Conservation (phyloP, 2,888 invertebrate species). For the Tiphia femorata region DNA sequence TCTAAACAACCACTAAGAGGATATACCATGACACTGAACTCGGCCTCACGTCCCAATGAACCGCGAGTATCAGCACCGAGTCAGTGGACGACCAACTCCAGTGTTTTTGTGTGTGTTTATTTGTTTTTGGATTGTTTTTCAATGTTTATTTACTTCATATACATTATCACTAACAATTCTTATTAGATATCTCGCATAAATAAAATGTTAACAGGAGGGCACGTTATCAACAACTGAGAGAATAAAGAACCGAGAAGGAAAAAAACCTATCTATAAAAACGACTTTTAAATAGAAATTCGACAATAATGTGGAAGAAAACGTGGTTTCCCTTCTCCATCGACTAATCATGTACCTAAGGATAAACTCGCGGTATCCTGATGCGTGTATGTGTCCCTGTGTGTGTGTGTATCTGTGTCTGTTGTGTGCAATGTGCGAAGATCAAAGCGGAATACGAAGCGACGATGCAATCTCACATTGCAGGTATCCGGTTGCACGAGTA, state of each 20-base stretch:
- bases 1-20: too few relatives aligned
- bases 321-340: background rate
- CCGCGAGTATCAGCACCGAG: too few relatives aligned
- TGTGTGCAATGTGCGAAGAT: conserved; percentile 1
- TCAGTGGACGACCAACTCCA: conserved; percentile 23
- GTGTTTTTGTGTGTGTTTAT: conserved; percentile 50
- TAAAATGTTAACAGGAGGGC: background rate
- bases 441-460: conserved; percentile 20
- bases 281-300: too few relatives aligned
- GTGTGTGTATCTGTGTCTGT: conserved; percentile 15
- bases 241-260: too few relatives aligned
- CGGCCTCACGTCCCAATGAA: too few relatives aligned
- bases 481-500: background rate
- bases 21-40: too few relatives aligned
- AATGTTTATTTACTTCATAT: conserved; percentile 19
- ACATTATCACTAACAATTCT: background rate
- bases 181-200: background rate
- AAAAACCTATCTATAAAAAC: background rate
- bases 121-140: conserved; percentile 45
- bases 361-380: too few relatives aligned
- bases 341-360: too few relatives aligned
- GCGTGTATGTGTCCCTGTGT: conserved; percentile 6
- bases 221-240: too few relatives aligned
- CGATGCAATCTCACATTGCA: background rate
- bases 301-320: background rate